Percentiles rank a stretch among this genome's conserved stretches.
Evolutionary conservation across 2,888 invertebrate species (phyloP).

Genomic region (Dicycla oo): DNA sequence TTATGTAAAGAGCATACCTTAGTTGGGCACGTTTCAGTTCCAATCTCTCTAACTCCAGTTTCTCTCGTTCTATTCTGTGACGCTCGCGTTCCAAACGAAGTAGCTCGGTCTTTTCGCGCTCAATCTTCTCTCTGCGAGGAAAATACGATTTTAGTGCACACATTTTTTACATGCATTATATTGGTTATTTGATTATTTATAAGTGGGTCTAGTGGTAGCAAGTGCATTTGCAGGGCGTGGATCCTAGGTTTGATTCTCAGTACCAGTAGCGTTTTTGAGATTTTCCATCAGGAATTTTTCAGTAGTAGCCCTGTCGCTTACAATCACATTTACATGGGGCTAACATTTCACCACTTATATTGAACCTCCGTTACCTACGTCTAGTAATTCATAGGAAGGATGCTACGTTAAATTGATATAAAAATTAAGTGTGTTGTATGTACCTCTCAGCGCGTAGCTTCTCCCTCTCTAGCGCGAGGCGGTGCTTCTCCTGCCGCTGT

Average conservation of each 20-base stretch:
- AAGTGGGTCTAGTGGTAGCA: background rate
- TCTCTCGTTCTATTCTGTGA: conserved; percentile 94
- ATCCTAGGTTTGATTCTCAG: background rate
- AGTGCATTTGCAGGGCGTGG: background rate
- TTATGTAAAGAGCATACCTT: conserved; percentile 82
- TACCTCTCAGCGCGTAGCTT: conserved; percentile 94
- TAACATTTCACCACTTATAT: background rate
- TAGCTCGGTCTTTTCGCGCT: conserved; percentile 96
- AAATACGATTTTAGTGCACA: background rate
- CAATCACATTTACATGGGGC: background rate
- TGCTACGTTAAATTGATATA: background rate
- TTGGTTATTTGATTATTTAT: background rate
- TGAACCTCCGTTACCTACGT: too few species aligned
- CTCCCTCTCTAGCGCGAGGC: conserved; percentile 95
- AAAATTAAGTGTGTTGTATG: conserved; percentile 59
- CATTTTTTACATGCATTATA: background rate
- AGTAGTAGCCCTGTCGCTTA: too few species aligned
- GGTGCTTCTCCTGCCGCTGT: conserved; percentile 95
- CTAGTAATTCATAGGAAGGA: background rate
- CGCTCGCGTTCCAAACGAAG: conserved; percentile 96
- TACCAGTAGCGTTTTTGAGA: too few species aligned
- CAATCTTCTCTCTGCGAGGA: conserved; percentile 93
- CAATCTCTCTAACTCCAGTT: conserved; percentile 94
- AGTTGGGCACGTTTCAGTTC: conserved; percentile 95
- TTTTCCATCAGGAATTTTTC: too few species aligned